A percentile compares a stretch with the other conserved stretches of the same genome.
phyloP scores from a whole-genome alignment of 2,113 vertebrate species.

The Eidolon helvum region DNA sequence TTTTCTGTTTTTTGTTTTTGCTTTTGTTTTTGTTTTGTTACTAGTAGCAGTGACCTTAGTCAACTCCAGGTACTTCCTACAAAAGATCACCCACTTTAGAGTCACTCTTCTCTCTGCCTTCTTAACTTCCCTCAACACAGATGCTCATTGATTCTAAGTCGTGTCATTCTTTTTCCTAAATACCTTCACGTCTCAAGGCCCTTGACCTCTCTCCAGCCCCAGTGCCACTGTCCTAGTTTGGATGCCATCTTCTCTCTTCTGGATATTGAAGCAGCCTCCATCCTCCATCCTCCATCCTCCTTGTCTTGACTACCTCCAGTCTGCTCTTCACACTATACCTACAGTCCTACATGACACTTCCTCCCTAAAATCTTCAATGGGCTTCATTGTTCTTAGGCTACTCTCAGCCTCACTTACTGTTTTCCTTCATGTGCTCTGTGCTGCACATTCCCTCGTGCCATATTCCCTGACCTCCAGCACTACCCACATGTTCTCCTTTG shows the following conservation, averaged over 20 bases:
- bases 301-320: neutral
- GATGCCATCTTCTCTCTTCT: neutral
- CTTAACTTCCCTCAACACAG: neutral
- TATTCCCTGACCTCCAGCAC: neutral
- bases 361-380: neutral
- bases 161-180: neutral
- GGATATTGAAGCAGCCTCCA: neutral
- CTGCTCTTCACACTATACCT: neutral
- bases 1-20: neutral
- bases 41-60: neutral
- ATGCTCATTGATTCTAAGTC: neutral
- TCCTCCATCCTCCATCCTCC: neutral
- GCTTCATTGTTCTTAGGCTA: neutral
- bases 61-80: neutral
- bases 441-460: neutral
- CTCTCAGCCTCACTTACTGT: neutral
- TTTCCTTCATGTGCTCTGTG: rapidly evolving
- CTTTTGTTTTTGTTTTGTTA: neutral
- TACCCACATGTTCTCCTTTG: neutral
- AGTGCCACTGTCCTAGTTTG: neutral
- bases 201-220: neutral
- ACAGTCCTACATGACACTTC: neutral
- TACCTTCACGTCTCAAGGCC: neutral
- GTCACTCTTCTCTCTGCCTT: neutral
- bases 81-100: neutral